Evolutionary conservation across 2,797 vertebrate genomes (phyloP), one percentile per base, ranked within the genome.

Genomic region (Dendrocincla tyrannina): DNA sequence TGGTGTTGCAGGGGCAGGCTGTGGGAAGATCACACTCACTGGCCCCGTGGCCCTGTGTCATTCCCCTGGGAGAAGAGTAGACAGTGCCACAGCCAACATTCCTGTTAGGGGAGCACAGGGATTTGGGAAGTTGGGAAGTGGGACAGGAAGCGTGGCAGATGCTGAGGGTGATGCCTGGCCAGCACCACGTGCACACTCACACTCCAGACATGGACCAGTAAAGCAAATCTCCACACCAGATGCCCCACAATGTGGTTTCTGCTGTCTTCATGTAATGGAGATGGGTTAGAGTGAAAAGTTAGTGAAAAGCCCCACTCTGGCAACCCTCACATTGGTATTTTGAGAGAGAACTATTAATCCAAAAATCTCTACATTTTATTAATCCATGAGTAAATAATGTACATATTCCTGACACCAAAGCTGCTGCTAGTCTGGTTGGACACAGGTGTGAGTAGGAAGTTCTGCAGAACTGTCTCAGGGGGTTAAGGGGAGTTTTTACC

Each of bases 401-500:
- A 70, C 27, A 47, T 86, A 44, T 46, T 89, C 62, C 53, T 33
- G 52, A 70, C 7, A 9, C 42, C 50, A 60, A 46, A 75, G 50
- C 42, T 78, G 68, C 3, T 50, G 41, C 78, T 42, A 67, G 44
- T 17, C 16, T 81, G 30, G 92, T 75, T 59, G n/a, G 85, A 37
- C 44, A 63, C 46, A 30, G 7, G 44, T n/a, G 59, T 3, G 4
- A 93, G 42, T 32, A 37, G 13, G 16, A 75, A 81, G 70, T 76
- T 58, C 81, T 83, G 85, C 78, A 84, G 66, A 88, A 72, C 60
- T 39, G 49, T 27, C 91, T 68, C 91, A 89, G 82, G 6, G 72
- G 84, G 66, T 91, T 91, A 92, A 84, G 49, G 59, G 88, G 59
- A 94, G 85, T 81, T 92, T 55, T 90, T 94, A 92, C 50, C 89